Base-by-base conservation (phyloP, 2,113 vertebrate species). In the Pseudopipra pipra region DNA sequence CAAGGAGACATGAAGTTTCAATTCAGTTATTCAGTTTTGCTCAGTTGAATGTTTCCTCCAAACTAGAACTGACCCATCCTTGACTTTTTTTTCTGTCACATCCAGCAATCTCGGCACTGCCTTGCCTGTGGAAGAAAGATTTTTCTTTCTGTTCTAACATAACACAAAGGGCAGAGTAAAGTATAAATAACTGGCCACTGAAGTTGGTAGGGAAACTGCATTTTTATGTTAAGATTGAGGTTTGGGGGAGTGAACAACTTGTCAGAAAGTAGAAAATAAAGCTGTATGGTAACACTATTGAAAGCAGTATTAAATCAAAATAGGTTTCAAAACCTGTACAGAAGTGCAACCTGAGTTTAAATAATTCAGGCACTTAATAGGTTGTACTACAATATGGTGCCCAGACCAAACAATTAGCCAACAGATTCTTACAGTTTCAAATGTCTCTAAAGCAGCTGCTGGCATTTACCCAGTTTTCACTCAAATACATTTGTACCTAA, bases 281-380 rank as follows among this genome's bases (percentile, higher is more conserved):
- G 43, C 70, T 52, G 56, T 66, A 46, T 72, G 35, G 25, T 65
- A 83, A 73, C 14, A 44, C 16, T 75, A 4, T 27, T 94, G 74
- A 94, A 94, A 94, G 63, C 81, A 90, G 66, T 89, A 82, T 88
- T 80, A 55, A 89, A 89, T 96, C 73, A 96, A 91, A 97, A 74
- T 83, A 61, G 58, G 30, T 91, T 95, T 92, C 75, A 75, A 96
- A 97, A 96, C 30, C 33, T 23, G 1, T 86, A 65, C 66, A 89
- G 90, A 95, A 77, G 59, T 39, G 12, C 89, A 94, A 92, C 85
- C 66, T 95, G 56, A 93, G 65, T 95, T 95, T 95, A 90, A 86
- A 78, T 95, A 94, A 96, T 96, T 97, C 87, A 95, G 31, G n/a
- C 79, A 47, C 71, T 97, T 98, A 97, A 97, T 96, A 94, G 85